Percentiles rank a stretch among this genome's conserved stretches.
These are phyloP conservation scores for Muscicapa striata DNA, from an alignment of 2,797 vertebrate genomes.

Conservation along the genomic window DNA sequence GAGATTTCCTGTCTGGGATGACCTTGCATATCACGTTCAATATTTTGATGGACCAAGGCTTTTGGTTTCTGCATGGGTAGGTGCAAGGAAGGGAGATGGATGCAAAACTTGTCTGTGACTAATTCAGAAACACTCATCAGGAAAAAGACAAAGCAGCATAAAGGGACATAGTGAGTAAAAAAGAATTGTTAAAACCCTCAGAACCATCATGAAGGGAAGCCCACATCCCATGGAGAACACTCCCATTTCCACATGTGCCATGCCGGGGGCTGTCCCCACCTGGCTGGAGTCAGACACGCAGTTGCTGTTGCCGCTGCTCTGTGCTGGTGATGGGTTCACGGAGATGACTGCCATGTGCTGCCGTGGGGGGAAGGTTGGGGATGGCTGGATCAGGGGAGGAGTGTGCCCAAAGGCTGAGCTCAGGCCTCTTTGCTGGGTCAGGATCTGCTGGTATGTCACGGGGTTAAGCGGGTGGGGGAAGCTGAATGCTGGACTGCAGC, in stretches of 20 bases:
- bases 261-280: slow-evolving; percentile 72
- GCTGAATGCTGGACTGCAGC: slow-evolving; percentile 89
- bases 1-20: not conserved
- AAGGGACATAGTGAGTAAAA: not conserved
- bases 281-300: slow-evolving; percentile 81
- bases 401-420: slow-evolving; percentile 92
- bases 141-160: not conserved
- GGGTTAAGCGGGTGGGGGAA: slow-evolving; percentile 96
- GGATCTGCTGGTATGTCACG: slow-evolving; percentile 93
- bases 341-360: slow-evolving; percentile 84
- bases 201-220: not conserved
- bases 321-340: slow-evolving; percentile 67
- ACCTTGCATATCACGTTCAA: not conserved
- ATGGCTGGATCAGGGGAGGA: slow-evolving; percentile 88
- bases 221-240: accelerated
- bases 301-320: slow-evolving; percentile 80
- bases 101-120: not conserved
- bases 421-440: slow-evolving; percentile 91
- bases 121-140: not conserved
- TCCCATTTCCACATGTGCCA: not conserved
- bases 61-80: not conserved
- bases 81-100: not conserved
- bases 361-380: slow-evolving; percentile 84
- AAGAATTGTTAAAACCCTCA: not conserved
- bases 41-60: not conserved